Evolutionary conservation across 2,888 invertebrate genomes (phyloP), one percentile per base, ranked within the genome.

Genomic region (Gerris lacustris): DNA sequence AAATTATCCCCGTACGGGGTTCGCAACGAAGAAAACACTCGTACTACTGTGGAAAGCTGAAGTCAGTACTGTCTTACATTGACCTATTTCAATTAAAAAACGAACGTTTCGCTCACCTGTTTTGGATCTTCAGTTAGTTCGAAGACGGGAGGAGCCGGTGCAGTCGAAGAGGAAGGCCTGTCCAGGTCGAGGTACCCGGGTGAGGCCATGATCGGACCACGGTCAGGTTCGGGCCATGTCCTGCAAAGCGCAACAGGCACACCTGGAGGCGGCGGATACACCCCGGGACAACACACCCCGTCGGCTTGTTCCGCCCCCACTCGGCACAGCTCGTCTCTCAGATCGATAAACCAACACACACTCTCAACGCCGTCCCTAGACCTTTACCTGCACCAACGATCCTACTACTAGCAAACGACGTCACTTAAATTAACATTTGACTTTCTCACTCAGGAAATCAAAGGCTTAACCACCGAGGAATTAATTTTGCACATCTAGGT

Each of bases 241-340:
- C 55, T 45, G 45, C n/a, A 11, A 5, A n/a, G 6, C 43, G 66
- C 6, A 9, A 4, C 18, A 6, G 44, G 6, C 63, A 6, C 6
- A 44, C 66, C 45, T n/a, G 44, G 68, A 62, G 62, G 55, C 68
- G 69, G 43, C 64, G 63, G 63, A 15, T 44, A 11, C 15, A 5
- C 45, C 66, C 62, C 31, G 62, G 11, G 63, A 63, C 6, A 63
- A 43, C 63, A 43, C 62, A 63, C 45, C 44, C 44, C 17, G 11
- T 67, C 70, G 67, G 67, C 45, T 45, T 6, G 4, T 55, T 69
- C 68, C 71, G 68, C 69, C 68, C n/a, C 47, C 66, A 44, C 43
- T 69, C 69, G 68, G 66, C 6, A 11, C 47, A 11, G 43, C 55
- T 44, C 70, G 68, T 6, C 6, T 63, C 63, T n/a, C n/a, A 66